Conservation (phyloP, 2,797 vertebrate species). For the Cirrhinus mrigala region DNA sequence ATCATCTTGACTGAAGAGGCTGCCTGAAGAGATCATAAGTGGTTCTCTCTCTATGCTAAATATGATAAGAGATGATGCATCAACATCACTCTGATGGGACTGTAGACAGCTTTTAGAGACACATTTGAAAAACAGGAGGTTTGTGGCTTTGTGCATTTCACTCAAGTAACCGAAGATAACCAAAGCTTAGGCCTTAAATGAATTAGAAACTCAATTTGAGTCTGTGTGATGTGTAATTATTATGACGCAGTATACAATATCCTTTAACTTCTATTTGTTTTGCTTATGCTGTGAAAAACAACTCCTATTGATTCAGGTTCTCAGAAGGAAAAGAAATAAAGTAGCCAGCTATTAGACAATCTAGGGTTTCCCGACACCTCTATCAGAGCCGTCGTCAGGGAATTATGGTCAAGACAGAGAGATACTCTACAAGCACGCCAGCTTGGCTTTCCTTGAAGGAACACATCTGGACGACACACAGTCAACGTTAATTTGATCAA, state of each 20-base stretch:
- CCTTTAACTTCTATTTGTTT: constrained; percentile 69
- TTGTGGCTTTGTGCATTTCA: constrained; percentile 48
- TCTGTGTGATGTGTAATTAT: constrained; percentile 69
- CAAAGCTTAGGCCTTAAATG: constrained; percentile 71
- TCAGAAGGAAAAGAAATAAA: constrained; percentile 70
- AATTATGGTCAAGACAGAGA: constrained; percentile 79
- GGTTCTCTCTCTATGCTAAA: constrained; percentile 70
- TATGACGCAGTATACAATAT: constrained; percentile 52
- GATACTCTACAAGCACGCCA: constrained; percentile 70
- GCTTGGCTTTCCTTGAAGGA: constrained; percentile 80
- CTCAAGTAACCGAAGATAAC: constrained; percentile 69
- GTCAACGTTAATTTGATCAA: constrained; percentile 83
- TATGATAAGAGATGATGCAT: constrained; percentile 72
- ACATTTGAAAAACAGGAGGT: constrained; percentile 36
- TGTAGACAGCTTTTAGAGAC: constrained; percentile 47
- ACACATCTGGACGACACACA: constrained; percentile 76
- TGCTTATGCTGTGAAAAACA: constrained; percentile 87
- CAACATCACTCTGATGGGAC: constrained; percentile 56
- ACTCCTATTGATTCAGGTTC: constrained; percentile 78
- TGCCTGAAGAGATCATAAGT: constrained; percentile 71
- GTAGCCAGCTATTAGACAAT: constrained; percentile 73
- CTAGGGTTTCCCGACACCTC: constrained; percentile 80
- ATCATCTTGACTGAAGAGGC: constrained; percentile 63
- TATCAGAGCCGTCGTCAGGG: constrained; percentile 76
- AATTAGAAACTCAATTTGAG: constrained; percentile 70